These are phyloP conservation scores for Nomada goodeniana DNA, from an alignment of 2,888 invertebrate genomes.

Conservation along the genomic window DNA sequence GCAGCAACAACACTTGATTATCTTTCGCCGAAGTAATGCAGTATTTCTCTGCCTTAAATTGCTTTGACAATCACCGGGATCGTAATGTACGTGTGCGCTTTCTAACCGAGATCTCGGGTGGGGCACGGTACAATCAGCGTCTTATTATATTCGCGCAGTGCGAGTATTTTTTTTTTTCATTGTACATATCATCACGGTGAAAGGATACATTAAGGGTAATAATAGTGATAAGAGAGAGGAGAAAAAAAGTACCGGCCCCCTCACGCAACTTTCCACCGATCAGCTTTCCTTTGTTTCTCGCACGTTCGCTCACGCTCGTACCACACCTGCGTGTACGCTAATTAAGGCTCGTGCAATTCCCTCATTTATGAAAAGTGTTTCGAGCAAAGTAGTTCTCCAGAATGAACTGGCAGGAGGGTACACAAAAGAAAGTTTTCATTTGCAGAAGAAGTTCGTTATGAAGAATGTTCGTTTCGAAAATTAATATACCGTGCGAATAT, in stretches of 20 bases:
- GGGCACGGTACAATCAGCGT: too few species aligned
- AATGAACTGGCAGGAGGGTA: too few species aligned
- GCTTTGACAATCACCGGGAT: background rate
- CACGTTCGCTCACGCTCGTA: constrained; percentile 2
- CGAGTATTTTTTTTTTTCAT: background rate
- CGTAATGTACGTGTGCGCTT: background rate
- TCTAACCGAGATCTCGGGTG: background rate
- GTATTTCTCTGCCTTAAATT: background rate
- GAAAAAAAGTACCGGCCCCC: background rate
- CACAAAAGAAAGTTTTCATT: background rate
- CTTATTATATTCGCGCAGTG: background rate
- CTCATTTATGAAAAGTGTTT: constrained; percentile 7
- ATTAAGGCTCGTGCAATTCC: constrained; percentile 12
- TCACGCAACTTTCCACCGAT: constrained; percentile 17
- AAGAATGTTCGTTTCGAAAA: background rate
- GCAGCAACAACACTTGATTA: background rate
- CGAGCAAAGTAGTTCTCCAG: background rate
- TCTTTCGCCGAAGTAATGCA: background rate
- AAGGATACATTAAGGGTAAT: constrained; percentile 10
- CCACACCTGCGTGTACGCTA: background rate
- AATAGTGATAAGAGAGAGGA: background rate
- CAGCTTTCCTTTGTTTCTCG: constrained; percentile 17
- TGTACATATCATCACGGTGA: background rate
- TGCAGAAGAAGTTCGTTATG: background rate
- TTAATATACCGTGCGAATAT: too few species aligned